A percentile compares a stretch with the other conserved stretches of the same genome.
phyloP scores from a whole-genome alignment of 1,140 invertebrate genomes.

The Drosophila santomea region DNA sequence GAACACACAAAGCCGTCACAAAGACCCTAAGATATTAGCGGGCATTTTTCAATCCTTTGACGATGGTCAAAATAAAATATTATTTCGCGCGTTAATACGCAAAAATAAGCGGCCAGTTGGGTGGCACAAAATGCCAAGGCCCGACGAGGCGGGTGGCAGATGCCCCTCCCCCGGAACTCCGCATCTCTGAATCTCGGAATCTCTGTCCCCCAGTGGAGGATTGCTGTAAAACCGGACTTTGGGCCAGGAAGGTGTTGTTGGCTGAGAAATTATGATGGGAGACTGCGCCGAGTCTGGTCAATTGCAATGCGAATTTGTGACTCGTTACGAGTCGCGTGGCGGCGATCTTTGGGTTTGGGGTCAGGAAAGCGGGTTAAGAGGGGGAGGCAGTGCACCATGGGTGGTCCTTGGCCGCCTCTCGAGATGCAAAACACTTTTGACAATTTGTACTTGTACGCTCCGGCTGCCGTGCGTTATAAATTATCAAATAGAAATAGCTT shows the following conservation, averaged over 20 bases:
- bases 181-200: background rate
- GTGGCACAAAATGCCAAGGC: slow-evolving; percentile 59
- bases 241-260: slow-evolving; percentile 70
- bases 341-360: slow-evolving; percentile 36
- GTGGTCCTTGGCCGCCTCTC: slow-evolving; percentile 56
- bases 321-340: slow-evolving; percentile 76
- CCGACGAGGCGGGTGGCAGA: slow-evolving; percentile 63
- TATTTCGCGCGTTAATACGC: slow-evolving; percentile 82
- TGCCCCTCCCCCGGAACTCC: background rate
- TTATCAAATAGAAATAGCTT: slow-evolving; percentile 81
- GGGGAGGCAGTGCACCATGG: slow-evolving; percentile 44
- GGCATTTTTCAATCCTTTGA: slow-evolving; percentile 82
- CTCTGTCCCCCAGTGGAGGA: background rate
- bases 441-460: slow-evolving; percentile 78
- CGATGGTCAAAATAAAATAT: slow-evolving; percentile 82
- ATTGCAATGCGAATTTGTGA: slow-evolving; percentile 78
- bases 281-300: slow-evolving; percentile 49
- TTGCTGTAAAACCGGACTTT: slow-evolving; percentile 39
- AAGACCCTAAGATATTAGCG: slow-evolving; percentile 82
- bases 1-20: slow-evolving; percentile 69
- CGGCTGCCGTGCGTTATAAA: slow-evolving; percentile 76
- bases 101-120: slow-evolving; percentile 76
- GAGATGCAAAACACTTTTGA: slow-evolving; percentile 77
- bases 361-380: slow-evolving; percentile 36
- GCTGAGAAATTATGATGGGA: slow-evolving; percentile 76